A percentile compares a stretch with the other conserved stretches of the same genome.
These are phyloP conservation scores for Stegostoma tigrinum DNA, from an alignment of 2,113 vertebrate genomes.

Conservation along the genomic window DNA sequence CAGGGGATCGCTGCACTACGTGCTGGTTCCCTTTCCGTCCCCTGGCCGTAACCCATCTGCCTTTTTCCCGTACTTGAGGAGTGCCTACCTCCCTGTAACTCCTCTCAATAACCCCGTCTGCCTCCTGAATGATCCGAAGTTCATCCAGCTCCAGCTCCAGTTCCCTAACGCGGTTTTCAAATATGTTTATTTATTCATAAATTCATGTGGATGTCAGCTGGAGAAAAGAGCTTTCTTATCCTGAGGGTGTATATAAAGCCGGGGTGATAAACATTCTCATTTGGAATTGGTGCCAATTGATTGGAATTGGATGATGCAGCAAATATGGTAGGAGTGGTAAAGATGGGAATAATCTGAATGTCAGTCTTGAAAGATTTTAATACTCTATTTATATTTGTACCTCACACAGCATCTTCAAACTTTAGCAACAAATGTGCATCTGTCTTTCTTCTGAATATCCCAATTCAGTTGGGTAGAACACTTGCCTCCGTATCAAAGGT, in stretches of 20 bases:
- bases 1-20: no score
- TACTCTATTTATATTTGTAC: neutral
- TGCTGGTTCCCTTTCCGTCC: no score
- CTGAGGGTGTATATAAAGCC: neutral
- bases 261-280: neutral
- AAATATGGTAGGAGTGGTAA: neutral
- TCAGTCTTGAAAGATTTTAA: neutral
- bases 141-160: no score
- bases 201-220: neutral
- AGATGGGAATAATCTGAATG: neutral
- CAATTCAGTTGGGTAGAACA: no score
- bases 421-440: neutral
- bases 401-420: neutral
- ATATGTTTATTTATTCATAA: neutral
- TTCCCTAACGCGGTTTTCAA: no score
- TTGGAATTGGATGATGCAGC: neutral
- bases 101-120: no score
- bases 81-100: no score
- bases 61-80: no score
- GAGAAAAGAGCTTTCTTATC: neutral
- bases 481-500: no score
- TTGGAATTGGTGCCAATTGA: neutral
- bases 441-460: neutral
- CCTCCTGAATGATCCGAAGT: no score
- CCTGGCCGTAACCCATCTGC: no score